Base-by-base conservation (phyloP, 1,140 invertebrate genomes). In the Semibalanus balanoides region DNA sequence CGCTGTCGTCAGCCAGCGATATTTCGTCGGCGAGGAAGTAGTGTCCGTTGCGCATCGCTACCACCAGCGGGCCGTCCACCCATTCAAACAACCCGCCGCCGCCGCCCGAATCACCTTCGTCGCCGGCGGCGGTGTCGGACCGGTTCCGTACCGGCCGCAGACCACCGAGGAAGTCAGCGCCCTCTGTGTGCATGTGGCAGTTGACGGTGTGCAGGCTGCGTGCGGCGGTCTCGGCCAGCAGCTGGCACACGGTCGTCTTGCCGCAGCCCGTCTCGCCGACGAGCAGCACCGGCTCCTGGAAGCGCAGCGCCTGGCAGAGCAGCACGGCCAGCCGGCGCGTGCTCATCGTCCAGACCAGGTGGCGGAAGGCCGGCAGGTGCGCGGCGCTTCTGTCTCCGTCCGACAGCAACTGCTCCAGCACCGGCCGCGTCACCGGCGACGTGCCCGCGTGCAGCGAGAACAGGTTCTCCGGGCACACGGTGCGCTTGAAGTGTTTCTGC, bases 101-200 rank as follows among this genome's bases (percentile, higher is more conserved):
- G 71, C 30, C n/a, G 64, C 73, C 72, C 19, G 79, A 73, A 70
- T 78, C 76, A 75, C 79, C 78, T 72, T n/a, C 70, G 9, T 40
- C 35, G 5, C 35, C 35, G 35, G 35, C 35, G 5, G 35, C 35
- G 17, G 35, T 17, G 17, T 40, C 35, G 5, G 35, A 5, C 17
- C 35, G 35, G 76, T 92, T 87, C 74, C 96, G 86, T 0, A 95
- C 92, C 3, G 98, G 98, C 79, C 97, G 86, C 5, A 99, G 84
- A 72, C 95, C 95, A 74, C 98, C 98, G 19, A 99, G 85, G 82
- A 99, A 99, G 85, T 99, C 98, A 0, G 96, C 90, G 80, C 95
- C 94, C 84, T 99, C 98, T 3, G 96, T 97, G 82, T 99, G 94
- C 91, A 98, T 95, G 82, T 99, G 97, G 85, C 97, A 99, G 85